Conservation (phyloP, 2,888 invertebrate genomes). For the Hesperia comma region DNA sequence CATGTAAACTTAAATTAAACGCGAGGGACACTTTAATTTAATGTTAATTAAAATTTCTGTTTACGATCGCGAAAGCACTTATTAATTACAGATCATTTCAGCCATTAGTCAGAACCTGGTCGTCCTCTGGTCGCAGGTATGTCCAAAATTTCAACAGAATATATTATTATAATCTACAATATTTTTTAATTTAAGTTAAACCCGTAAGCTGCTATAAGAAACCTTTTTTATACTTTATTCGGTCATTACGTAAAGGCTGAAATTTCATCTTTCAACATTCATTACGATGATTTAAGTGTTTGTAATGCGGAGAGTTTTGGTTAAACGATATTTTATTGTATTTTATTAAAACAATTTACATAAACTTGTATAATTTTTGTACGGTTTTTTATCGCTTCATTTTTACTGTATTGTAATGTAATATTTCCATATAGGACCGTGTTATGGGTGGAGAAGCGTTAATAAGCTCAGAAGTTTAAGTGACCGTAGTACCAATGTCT, state of each 20-base stretch:
- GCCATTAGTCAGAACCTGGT: neutral
- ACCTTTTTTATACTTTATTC: slow-evolving; percentile 16
- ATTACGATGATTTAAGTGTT: slow-evolving; percentile 19
- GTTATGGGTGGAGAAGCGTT: neutral
- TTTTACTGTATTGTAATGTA: slow-evolving; percentile 2
- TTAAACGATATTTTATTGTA: slow-evolving; percentile 3
- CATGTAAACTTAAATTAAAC: neutral
- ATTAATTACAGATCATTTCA: neutral
- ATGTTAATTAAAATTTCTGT: slow-evolving; percentile 22
- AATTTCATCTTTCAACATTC: slow-evolving; percentile 33
- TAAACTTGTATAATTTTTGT: neutral
- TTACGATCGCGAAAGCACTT: neutral
- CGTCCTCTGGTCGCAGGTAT: neutral
- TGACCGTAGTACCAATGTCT: neutral
- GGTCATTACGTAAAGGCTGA: slow-evolving; percentile 25
- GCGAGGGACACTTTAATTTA: neutral
- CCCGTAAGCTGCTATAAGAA: slow-evolving; percentile 21
- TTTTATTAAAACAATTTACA: slow-evolving; percentile 2
- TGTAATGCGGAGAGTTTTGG: slow-evolving; percentile 1
- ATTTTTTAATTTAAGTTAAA: slow-evolving; percentile 9
- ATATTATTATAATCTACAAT: slow-evolving; percentile 14
- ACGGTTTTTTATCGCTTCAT: slow-evolving; percentile 3
- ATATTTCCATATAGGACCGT: slow-evolving; percentile 1
- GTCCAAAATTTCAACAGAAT: neutral
- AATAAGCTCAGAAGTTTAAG: neutral